These are phyloP conservation scores for Piscicola geometra DNA, from an alignment of 2,888 invertebrate species.

Conservation along the genomic window DNA sequence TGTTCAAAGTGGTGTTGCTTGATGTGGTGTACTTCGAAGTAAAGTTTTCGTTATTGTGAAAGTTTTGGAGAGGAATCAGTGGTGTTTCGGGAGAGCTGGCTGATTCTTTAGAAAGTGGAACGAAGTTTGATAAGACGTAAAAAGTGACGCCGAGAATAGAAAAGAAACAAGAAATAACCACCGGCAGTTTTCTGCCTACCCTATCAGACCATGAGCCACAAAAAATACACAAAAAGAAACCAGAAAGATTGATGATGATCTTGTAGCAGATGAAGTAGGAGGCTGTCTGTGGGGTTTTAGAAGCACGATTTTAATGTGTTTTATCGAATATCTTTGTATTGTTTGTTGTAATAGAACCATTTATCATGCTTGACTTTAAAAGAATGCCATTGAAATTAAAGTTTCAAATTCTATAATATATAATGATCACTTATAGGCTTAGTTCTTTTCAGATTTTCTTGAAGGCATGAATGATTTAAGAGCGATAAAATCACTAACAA, in stretches of 20 bases:
- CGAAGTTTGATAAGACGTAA: constrained; percentile 46
- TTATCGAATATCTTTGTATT: no score
- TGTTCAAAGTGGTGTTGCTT: background rate
- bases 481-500: no score
- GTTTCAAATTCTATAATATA: no score
- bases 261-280: constrained; percentile 51
- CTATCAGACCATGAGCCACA: constrained; percentile 56
- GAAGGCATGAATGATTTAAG: no score
- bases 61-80: no score
- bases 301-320: no score
- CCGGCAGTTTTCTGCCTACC: constrained; percentile 51
- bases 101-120: background rate
- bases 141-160: constrained; percentile 50
- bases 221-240: constrained; percentile 53
- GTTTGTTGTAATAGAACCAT: no score
- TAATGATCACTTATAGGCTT: no score
- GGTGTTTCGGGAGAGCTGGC: no score
- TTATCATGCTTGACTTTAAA: no score
- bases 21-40: background rate
- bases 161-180: constrained; percentile 53
- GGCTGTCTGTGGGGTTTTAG: constrained; percentile 45
- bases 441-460: no score
- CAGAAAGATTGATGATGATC: constrained; percentile 54
- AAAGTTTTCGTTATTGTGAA: background rate
- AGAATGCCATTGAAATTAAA: no score